Base-by-base conservation (phyloP, 2,113 vertebrate genomes). In the Gnathochromis pfefferi region DNA sequence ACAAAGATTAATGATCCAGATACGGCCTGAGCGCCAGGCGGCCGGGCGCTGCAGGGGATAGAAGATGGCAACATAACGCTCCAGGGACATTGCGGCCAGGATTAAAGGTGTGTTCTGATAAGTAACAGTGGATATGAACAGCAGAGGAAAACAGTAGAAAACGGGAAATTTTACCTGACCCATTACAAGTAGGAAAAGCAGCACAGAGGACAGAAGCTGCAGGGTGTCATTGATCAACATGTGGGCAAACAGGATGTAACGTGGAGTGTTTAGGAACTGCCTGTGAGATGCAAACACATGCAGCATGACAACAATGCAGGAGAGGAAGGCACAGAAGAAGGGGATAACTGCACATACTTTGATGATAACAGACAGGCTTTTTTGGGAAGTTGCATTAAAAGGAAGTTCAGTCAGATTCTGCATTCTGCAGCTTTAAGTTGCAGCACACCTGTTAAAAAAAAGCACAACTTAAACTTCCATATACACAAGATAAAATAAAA, bases 201-300 rank as follows among this genome's bases (percentile, higher is more conserved):
- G 54, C 31, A 97, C 94, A 40, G 96, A 96, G 80, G 91, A 73
- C 11, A 94, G 28, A 10, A 97, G 81, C 90, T 96, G 96, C 2
- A 97, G 17, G 1, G 95, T 94, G 92, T 97, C 97, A 14, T 96
- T 97, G 81, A 96, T 86, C 80, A 97, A 90, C 96, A 97, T 97
- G 91, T 93, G 95, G 75, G 94, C 87, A 60, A 97, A 97, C 81
- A 97, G 93, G 80, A 96, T 81, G 60, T 97, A 97, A 10, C 96
- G 96, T 2, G 96, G 81, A 12, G 84, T 95, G 31, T 96, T 95
- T 83, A 96, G 85, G 83, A 96, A 95, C 78, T 95, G 95, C 23
- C 94, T 89, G 81, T 96, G 91, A 38, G 96, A 95, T 4, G 91
- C 94, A 80, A 96, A 96, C 45, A 94, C 94, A 91, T 94, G 91